Conservation (phyloP, 2,888 invertebrate genomes). For the Carpatolechia fugitivella region DNA sequence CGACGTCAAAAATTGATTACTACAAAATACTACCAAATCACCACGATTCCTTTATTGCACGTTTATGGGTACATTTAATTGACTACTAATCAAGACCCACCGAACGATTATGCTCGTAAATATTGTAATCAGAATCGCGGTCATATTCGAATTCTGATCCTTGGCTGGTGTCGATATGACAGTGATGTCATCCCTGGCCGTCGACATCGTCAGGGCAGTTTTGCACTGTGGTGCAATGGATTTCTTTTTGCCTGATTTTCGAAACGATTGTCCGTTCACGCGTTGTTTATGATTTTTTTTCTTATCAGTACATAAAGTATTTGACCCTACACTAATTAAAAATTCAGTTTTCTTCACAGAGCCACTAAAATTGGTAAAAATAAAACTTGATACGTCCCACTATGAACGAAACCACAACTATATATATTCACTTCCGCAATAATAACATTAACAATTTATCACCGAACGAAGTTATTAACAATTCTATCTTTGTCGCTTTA, state of each 20-base stretch:
- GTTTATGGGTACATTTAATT: slow-evolving; percentile 74
- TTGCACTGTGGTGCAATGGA: no score
- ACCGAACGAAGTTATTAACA: not conserved
- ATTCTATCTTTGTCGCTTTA: slow-evolving; percentile 7
- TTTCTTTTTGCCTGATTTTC: no score
- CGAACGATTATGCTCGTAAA: slow-evolving; percentile 37
- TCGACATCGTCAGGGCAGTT: no score
- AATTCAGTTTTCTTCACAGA: no score
- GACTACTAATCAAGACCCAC: slow-evolving; percentile 45
- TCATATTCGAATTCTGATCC: slow-evolving; percentile 32
- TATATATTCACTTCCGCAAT: not conserved
- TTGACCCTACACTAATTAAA: no score
- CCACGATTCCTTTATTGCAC: slow-evolving; percentile 71
- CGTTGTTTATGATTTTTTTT: no score
- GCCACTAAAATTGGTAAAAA: no score
- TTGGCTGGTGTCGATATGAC: slow-evolving; percentile 43
- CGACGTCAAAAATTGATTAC: slow-evolving; percentile 76
- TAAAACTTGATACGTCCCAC: no score
- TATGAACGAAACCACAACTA: not conserved
- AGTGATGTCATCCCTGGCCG: slow-evolving; percentile 48
- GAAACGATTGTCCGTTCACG: no score
- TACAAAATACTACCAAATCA: slow-evolving; percentile 75
- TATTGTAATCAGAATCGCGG: slow-evolving; percentile 39
- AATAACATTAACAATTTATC: slow-evolving; percentile 5
- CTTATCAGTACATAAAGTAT: no score